Percentiles rank a stretch among this genome's conserved stretches.
Evolutionary conservation across 2,113 vertebrate species (phyloP).

Genomic region (Mohoua ochrocephala): DNA sequence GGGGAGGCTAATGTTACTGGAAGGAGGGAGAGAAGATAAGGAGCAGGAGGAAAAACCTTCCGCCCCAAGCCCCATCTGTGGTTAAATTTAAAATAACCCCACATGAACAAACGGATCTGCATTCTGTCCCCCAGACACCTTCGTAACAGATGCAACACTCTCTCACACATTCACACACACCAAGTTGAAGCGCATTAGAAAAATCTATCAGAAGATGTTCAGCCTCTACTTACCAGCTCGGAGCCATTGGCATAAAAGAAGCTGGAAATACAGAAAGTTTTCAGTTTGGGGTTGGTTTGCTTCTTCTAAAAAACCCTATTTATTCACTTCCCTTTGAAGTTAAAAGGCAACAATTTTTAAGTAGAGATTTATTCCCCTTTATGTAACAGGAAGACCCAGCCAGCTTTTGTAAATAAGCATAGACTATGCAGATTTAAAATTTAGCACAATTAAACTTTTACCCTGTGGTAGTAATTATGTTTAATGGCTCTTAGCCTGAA

Average conservation of each 20-base stretch:
- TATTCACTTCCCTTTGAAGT: slow-evolving; percentile 30
- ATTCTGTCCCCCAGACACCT: slow-evolving; percentile 9
- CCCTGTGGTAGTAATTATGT: slow-evolving; percentile 73
- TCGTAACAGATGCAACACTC: neutral
- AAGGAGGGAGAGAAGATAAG: neutral
- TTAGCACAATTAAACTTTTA: slow-evolving; percentile 67
- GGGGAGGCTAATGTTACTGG: neutral
- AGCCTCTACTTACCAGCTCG: neutral
- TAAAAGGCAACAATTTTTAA: slow-evolving; percentile 55
- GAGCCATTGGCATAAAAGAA: neutral
- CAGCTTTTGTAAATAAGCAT: slow-evolving; percentile 66
- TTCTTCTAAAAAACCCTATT: neutral
- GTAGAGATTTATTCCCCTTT: slow-evolving; percentile 44
- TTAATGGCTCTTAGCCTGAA: slow-evolving; percentile 66
- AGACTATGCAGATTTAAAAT: slow-evolving; percentile 51
- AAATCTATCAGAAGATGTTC: slow-evolving; percentile 7
- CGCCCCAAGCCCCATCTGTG: neutral
- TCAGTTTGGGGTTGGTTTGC: neutral
- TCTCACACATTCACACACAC: neutral
- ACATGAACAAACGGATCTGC: neutral
- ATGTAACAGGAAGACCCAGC: neutral
- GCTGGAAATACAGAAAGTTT: neutral
- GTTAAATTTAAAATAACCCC: slow-evolving; percentile 17
- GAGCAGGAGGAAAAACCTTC: neutral
- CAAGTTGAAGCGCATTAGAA: neutral